A percentile compares a stretch with the other conserved stretches of the same genome.
These are phyloP conservation scores for mouse (Mus musculus) DNA, from an alignment of 2,113 vertebrate species.

Conservation along the genomic window GRCm39 chr9:51611501-51612000, in stretches of 20 bases:
- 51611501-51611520: slow-evolving; percentile 6
- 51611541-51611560: not conserved
- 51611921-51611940: not conserved
- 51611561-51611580: not conserved
- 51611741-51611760: slow-evolving; percentile 59
- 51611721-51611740: slow-evolving; percentile 73
- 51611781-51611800: slow-evolving; percentile 54
- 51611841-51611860: slow-evolving; percentile 34
- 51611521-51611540: slow-evolving; percentile 41
- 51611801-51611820: slow-evolving; percentile 50
- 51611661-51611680: slow-evolving; percentile 66
- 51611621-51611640: slow-evolving; percentile 60
- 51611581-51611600: slow-evolving; percentile 60
- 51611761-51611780: slow-evolving; percentile 19
- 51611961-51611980: slow-evolving; percentile 24
- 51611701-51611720: slow-evolving; percentile 54
- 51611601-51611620: slow-evolving; percentile 72
- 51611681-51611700: slow-evolving; percentile 52
- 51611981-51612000: not conserved
- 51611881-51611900: slow-evolving; percentile 47
- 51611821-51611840: slow-evolving; percentile 50
- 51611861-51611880: slow-evolving; percentile 31
- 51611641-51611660: slow-evolving; percentile 73
- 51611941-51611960: slow-evolving; percentile 8
- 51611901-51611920: slow-evolving; percentile 43